Evolutionary conservation across 2,113 vertebrate genomes (phyloP), one percentile per base, ranked within the genome.

Genomic region (Hepsetus odoe): DNA sequence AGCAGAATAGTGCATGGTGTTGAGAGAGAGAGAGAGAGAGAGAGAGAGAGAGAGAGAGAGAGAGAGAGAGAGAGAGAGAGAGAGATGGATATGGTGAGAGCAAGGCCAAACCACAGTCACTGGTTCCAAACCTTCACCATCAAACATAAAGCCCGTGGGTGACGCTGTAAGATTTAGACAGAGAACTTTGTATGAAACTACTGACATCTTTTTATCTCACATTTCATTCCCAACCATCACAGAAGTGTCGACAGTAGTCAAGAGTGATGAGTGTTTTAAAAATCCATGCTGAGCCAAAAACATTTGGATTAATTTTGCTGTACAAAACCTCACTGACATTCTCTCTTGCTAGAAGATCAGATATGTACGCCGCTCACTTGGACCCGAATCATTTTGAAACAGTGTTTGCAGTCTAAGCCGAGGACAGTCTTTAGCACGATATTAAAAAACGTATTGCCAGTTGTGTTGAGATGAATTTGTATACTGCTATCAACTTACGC

Each of bases 81-180:
- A 83, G 80, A 80, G 76, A 86, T n/a, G 87, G 33, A 35, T 67
- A 46, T 76, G 53, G 74, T 56, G 79, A 78, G n/a, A 5, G 61
- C 5, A 55, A 22, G 42, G 86, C 90, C 89, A 91, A 90, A 81
- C 88, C 89, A 66, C 89, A 89, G 62, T 85, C 55, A 46, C 77
- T 76, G 74, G 74, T 76, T 87, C 85, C 80, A 88, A 86, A 83
- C 85, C 82, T 85, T 74, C 42, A 61, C 83, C 82, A 88, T 83
- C 75, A 85, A 87, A 87, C 84, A 88, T 82, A 76, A 81, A 83
- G 80, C 77, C 58, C 13, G 20, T 67, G 76, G 78, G 79, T 82
- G 87, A 90, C 85, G 83, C 80, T 74, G 81, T 72, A 80, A 85
- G 84, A 87, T 83, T 86, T 77, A 85, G 59, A 87, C 80, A 68